phyloP scores from a whole-genome alignment of 2,888 invertebrate species.

The Dolichomitus sp. region DNA sequence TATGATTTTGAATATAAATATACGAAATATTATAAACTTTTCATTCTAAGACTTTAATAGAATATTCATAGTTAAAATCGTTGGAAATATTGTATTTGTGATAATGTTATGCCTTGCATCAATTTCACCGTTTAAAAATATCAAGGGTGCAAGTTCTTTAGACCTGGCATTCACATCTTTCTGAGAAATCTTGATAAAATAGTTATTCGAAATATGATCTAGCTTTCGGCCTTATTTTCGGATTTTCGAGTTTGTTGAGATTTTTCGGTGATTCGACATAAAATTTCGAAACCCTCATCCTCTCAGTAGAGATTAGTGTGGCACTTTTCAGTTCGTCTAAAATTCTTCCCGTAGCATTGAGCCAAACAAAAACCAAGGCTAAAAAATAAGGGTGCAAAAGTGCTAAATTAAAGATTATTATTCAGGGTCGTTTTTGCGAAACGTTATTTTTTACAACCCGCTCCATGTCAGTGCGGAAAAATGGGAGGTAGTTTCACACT shows the following conservation, averaged over 20 bases:
- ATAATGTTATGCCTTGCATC: too few relatives aligned
- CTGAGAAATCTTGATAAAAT: too few relatives aligned
- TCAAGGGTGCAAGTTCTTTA: too few relatives aligned
- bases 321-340: not conserved
- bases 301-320: not conserved
- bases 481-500: not conserved
- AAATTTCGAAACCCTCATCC: not conserved
- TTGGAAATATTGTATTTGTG: too few relatives aligned
- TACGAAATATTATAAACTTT: too few relatives aligned
- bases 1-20: too few relatives aligned
- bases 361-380: conserved; percentile 26
- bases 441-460: conserved; percentile 25
- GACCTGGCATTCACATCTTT: too few relatives aligned
- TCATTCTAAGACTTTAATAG: too few relatives aligned
- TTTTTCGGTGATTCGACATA: not conserved
- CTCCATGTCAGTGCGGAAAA: not conserved
- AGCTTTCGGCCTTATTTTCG: not conserved
- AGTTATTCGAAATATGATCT: not conserved
- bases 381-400: conserved; percentile 9
- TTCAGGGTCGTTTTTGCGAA: conserved; percentile 14
- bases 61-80: too few relatives aligned
- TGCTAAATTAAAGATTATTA: conserved; percentile 40
- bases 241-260: not conserved
- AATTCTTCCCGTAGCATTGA: conserved; percentile 25
- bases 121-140: too few relatives aligned